Evolutionary conservation across 1,140 invertebrate species (phyloP), one percentile per base, ranked within the genome.

Genomic region (Eriocheir sinensis): DNA sequence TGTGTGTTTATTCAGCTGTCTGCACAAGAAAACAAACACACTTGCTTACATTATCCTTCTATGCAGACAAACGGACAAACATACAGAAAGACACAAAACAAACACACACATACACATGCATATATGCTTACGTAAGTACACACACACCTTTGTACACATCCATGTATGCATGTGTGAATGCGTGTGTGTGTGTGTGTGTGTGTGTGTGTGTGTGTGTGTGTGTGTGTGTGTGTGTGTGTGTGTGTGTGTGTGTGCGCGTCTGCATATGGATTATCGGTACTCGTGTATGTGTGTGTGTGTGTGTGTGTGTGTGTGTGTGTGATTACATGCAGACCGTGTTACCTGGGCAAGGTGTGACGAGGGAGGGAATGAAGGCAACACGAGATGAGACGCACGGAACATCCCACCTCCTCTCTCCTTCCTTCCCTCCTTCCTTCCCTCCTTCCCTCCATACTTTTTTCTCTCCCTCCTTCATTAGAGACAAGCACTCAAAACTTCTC

Each of bases 151-250:
- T n/a, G n/a, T n/a, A 89, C 40, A 89, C 40, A 89, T n/a, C 34
- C 40, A 89, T 44, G 40, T 40, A 17, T 30, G 34, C 30, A 38
- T 27, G 27, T 4, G 83, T 38, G 83, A 9, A 34, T 30, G 83
- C 9, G 40, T 36, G 21, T 86, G 83, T 36, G n/a, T 86, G 27
- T 86, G 83, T 86, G 34, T 86, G 83, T 86, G 34, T 86, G 83
- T 86, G 83, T 86, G 83, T 86, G 34, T 86, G 83, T 86, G 34
- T 86, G 83, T 81, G 79, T 9, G 79, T 81, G 79, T 9, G 79
- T 81, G 81, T 30, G 81, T 85, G 81, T 85, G 81, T 85, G 81
- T 85, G 81, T 85, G 81, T 85, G 81, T 85, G 9, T 85, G 79
- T 44, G 40, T 53, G 48, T 53, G 48, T 44, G 32, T 53, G 48